A percentile compares a stretch with the other conserved stretches of the same genome.
These are phyloP conservation scores for Colostygia pectinataria DNA, from an alignment of 2,888 invertebrate species.

Conservation along the genomic window DNA sequence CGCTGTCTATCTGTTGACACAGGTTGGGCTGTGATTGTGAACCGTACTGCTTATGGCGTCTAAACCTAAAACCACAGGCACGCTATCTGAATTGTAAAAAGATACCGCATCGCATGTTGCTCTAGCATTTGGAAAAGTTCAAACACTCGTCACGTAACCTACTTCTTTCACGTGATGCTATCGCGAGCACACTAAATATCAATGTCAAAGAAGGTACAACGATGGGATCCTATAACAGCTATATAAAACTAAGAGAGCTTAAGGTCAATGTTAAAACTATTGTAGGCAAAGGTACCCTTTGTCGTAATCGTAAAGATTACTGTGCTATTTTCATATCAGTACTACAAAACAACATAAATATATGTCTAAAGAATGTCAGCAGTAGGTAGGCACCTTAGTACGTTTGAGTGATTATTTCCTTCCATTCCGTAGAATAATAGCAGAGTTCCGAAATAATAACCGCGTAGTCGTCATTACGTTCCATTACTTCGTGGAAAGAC, in stretches of 20 bases:
- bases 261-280: neutral
- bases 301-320: too few relatives aligned
- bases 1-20: too few relatives aligned
- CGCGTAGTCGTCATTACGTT: constrained; percentile 37
- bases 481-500: constrained; percentile 40
- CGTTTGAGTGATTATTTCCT: constrained; percentile 15
- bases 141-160: constrained; percentile 33
- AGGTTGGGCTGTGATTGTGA: neutral
- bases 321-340: too few relatives aligned
- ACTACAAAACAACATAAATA: too few relatives aligned
- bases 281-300: too few relatives aligned
- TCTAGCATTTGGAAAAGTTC: constrained; percentile 30
- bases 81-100: constrained; percentile 21
- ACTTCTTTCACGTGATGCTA: constrained; percentile 27
- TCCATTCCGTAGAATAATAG: constrained; percentile 17
- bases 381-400: constrained; percentile 2
- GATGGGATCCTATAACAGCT: constrained; percentile 1
- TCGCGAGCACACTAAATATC: constrained; percentile 44
- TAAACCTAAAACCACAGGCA: constrained; percentile 18
- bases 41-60: neutral
- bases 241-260: neutral
- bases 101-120: constrained; percentile 30
- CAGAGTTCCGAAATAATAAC: constrained; percentile 28
- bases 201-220: constrained; percentile 30
- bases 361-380: too few relatives aligned